Conservation (phyloP, 2,797 vertebrate genomes). For the Crax fasciolata region DNA sequence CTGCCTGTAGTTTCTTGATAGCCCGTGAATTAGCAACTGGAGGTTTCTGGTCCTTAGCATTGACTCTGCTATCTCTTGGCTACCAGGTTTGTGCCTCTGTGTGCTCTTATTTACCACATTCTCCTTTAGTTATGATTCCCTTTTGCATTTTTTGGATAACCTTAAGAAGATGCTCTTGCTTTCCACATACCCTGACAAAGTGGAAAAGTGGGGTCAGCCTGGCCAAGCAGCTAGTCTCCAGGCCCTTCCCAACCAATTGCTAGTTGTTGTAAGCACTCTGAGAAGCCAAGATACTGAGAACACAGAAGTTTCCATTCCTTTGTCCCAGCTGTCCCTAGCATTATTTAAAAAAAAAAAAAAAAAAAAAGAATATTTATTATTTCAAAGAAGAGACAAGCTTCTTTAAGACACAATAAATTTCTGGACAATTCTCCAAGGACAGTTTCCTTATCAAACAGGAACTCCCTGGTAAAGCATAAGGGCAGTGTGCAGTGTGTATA, state of each 20-base stretch:
- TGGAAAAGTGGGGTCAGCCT: accelerated
- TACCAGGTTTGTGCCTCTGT: background rate
- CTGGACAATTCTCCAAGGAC: background rate
- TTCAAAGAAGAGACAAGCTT: background rate
- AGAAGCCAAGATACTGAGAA: background rate
- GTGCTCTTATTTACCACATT: background rate
- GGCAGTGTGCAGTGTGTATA: background rate
- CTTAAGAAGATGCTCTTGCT: background rate
- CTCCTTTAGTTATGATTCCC: background rate
- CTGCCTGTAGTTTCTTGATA: background rate
- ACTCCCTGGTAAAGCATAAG: background rate
- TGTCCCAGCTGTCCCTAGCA: background rate
- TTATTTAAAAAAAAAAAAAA: background rate
- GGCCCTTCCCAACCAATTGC: background rate
- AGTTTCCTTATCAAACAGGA: background rate
- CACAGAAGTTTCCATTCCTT: background rate
- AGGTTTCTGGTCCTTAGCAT: background rate
- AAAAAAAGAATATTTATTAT: background rate
- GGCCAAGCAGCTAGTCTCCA: background rate
- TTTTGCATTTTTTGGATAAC: background rate
- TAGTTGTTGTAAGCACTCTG: background rate
- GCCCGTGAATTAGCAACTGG: background rate
- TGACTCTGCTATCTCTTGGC: background rate
- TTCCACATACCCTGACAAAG: background rate
- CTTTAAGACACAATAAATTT: background rate